Evolutionary conservation across 2,888 invertebrate genomes (phyloP).

Genomic region (Heliconius hortense): DNA sequence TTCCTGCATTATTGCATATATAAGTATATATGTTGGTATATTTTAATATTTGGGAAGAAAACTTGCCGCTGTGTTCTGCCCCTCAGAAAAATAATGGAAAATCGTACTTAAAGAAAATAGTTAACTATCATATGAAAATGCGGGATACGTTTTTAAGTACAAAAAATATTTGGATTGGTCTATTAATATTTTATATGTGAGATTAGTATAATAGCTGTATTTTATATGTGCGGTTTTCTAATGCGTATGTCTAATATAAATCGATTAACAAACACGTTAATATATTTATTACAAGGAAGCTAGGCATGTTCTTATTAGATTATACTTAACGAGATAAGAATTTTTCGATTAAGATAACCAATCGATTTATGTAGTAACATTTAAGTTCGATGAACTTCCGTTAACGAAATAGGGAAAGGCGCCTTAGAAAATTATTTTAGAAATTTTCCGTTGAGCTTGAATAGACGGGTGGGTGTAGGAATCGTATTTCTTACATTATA

Average conservation of each 20-base stretch:
- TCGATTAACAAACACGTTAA: constrained; percentile 22
- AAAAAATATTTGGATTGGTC: background rate
- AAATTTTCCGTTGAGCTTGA: constrained; percentile 52
- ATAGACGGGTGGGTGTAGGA: constrained; percentile 40
- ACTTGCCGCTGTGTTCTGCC: background rate
- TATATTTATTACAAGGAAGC: constrained; percentile 30
- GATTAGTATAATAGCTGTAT: background rate
- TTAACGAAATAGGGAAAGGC: constrained; percentile 67
- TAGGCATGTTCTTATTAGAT: constrained; percentile 41
- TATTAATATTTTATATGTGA: background rate
- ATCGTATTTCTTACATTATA: constrained; percentile 34
- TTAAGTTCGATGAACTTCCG: constrained; percentile 76
- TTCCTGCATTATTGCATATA: too few relatives aligned
- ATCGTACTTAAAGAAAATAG: too few relatives aligned
- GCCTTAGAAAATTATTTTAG: constrained; percentile 53
- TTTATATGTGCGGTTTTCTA: background rate
- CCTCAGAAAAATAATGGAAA: background rate
- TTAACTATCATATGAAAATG: background rate
- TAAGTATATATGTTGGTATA: too few relatives aligned
- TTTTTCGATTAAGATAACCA: constrained; percentile 64
- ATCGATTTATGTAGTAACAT: constrained; percentile 54
- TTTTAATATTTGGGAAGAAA: background rate
- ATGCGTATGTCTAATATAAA: background rate
- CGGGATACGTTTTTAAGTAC: background rate
- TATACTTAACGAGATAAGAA: constrained; percentile 61